phyloP scores from a whole-genome alignment of 1,140 invertebrate species.

The Saxidomus purpurata region DNA sequence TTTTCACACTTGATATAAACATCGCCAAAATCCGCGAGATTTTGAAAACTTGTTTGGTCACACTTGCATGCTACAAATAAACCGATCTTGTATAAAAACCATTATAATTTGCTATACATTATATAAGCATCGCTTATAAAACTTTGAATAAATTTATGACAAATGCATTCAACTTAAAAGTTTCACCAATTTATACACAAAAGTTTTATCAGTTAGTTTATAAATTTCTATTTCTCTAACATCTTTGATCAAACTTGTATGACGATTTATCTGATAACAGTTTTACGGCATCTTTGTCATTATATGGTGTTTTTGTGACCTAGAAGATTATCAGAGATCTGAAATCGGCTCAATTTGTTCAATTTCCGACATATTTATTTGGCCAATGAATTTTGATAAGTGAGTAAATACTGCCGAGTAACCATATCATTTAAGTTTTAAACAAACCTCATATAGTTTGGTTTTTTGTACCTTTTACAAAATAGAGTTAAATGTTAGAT shows the following conservation, averaged over 20 bases:
- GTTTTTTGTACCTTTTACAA: too few species aligned
- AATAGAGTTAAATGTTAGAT: too few species aligned
- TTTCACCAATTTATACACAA: background rate
- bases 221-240: background rate
- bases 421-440: too few species aligned
- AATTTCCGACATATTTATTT: background rate
- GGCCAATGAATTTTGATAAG: background rate
- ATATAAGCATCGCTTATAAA: background rate
- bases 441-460: too few species aligned
- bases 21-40: background rate
- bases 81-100: background rate
- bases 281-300: background rate
- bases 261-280: background rate
- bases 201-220: background rate
- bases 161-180: background rate
- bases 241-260: background rate
- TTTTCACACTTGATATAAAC: background rate
- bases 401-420: background rate
- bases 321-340: too few species aligned
- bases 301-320: background rate
- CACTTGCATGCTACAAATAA: background rate
- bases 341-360: too few species aligned
- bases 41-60: slow-evolving; percentile 18
- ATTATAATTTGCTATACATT: background rate
- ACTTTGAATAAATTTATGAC: background rate